phyloP scores from a whole-genome alignment of 2,797 vertebrate genomes.

The Holocentrus rufus region DNA sequence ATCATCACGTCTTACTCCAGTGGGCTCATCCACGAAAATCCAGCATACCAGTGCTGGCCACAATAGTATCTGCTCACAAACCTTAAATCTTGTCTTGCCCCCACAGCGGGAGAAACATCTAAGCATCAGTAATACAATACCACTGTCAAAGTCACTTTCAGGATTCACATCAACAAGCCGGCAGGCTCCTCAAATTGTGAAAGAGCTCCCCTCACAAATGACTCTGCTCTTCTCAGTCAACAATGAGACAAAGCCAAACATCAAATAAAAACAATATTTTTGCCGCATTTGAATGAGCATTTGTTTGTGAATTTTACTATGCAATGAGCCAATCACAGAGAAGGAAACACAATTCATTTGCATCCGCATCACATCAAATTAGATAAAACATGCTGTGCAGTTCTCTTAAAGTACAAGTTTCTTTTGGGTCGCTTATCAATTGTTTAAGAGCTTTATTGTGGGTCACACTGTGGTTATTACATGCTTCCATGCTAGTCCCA shows the following conservation, averaged over 20 bases:
- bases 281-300: no score
- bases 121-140: conserved; percentile 75
- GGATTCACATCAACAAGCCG: conserved; percentile 65
- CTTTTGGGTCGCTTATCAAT: neutral
- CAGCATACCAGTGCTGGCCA: conserved; percentile 34
- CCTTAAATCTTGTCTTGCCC: conserved; percentile 52
- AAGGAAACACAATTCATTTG: neutral
- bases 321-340: neutral
- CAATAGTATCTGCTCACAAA: conserved; percentile 67
- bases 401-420: neutral
- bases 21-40: conserved; percentile 47
- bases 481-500: conserved; percentile 18
- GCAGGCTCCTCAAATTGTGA: conserved; percentile 46
- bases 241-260: neutral
- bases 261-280: neutral
- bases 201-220: conserved; percentile 43
- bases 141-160: conserved; percentile 76
- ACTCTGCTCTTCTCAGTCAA: conserved; percentile 23
- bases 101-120: conserved; percentile 45
- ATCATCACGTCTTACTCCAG: conserved; percentile 51
- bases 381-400: neutral
- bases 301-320: neutral
- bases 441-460: neutral
- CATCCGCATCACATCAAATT: neutral
- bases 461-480: conserved; percentile 7